Conservation (phyloP, 2,797 vertebrate genomes). For the Macroramphosus scolopax region DNA sequence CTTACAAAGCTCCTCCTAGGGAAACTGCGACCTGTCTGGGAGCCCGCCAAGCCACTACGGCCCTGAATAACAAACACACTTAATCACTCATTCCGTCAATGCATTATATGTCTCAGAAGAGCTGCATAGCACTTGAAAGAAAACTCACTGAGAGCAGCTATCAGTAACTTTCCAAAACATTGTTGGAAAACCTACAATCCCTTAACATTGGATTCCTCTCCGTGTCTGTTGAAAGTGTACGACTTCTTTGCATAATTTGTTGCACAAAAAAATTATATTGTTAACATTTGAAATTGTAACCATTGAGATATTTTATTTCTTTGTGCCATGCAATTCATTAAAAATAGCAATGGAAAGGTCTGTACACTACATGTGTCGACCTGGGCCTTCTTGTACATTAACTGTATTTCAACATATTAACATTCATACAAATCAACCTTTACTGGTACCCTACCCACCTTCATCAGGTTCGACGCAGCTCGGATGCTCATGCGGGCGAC, state of each 20-base stretch:
- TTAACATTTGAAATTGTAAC: neutral
- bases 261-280: neutral
- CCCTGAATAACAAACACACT: conserved; percentile 73
- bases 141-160: too few species aligned
- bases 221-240: too few species aligned
- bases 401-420: too few species aligned
- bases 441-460: conserved; percentile 61
- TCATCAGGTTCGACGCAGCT: conserved; percentile 87
- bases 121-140: too few species aligned
- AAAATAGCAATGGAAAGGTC: too few species aligned
- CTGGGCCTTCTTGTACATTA: too few species aligned
- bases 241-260: too few species aligned
- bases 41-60: conserved; percentile 79
- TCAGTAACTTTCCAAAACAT: neutral
- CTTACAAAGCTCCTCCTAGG: conserved; percentile 86
- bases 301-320: neutral
- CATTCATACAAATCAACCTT: neutral
- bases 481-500: conserved; percentile 96
- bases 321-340: too few species aligned
- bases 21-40: conserved; percentile 71
- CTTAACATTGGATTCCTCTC: too few species aligned
- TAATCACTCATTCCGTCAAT: neutral
- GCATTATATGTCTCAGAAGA: neutral
- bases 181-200: neutral
- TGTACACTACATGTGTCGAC: too few species aligned